A percentile compares a stretch with the other conserved stretches of the same genome.
phyloP scores from a whole-genome alignment of 2,113 vertebrate genomes.

The Passerina amoena region DNA sequence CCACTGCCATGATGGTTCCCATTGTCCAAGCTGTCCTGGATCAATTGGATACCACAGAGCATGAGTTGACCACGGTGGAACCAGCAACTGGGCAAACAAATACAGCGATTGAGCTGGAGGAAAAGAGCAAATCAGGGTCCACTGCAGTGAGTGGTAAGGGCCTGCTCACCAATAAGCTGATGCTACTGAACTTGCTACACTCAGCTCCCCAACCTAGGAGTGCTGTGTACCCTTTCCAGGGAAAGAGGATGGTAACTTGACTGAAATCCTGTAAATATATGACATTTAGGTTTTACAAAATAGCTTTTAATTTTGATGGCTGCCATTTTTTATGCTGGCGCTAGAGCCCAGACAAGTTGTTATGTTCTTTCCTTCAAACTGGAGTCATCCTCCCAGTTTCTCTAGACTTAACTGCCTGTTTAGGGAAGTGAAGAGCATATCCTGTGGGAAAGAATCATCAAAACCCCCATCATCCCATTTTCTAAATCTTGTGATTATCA shows the following conservation, averaged over 20 bases:
- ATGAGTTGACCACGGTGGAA: constrained; percentile 36
- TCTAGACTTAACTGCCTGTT: not conserved
- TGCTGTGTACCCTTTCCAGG: not conserved
- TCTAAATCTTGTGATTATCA: not conserved
- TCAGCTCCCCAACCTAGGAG: not conserved
- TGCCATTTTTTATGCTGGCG: not conserved
- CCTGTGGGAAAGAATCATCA: not conserved
- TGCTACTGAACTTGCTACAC: not conserved
- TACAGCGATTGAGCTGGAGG: constrained; percentile 43
- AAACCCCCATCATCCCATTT: not conserved
- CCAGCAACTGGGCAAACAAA: constrained; percentile 4
- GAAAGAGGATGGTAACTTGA: not conserved
- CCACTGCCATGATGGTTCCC: constrained; percentile 97
- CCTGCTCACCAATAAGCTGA: not conserved
- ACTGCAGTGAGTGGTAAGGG: constrained; percentile 20
- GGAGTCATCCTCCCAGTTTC: not conserved
- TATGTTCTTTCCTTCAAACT: not conserved
- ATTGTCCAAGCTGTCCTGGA: constrained; percentile 91
- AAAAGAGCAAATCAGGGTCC: constrained; percentile 29
- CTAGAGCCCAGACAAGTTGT: not conserved
- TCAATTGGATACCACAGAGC: constrained; percentile 78
- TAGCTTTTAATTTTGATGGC: not conserved
- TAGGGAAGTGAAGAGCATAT: not conserved
- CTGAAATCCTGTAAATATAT: not conserved
- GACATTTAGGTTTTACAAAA: not conserved